Percentiles rank a stretch among this genome's conserved stretches.
These are phyloP conservation scores for Alentia gelatinosa DNA, from an alignment of 2,888 invertebrate genomes.

Conservation along the genomic window DNA sequence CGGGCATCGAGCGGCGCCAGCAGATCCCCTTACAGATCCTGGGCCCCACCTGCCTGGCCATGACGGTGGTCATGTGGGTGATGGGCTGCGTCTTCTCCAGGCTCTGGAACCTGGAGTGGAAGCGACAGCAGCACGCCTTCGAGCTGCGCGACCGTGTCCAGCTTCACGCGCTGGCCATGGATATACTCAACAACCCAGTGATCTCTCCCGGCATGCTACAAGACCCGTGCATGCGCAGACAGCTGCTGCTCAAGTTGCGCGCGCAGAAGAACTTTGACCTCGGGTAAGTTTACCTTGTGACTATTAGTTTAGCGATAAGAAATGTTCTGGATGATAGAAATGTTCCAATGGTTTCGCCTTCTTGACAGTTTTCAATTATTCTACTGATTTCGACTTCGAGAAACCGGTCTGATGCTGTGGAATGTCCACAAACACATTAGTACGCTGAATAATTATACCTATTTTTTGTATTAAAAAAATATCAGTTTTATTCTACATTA, in stretches of 20 bases:
- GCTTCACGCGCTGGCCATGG: constrained; percentile 68
- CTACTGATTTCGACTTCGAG: no score
- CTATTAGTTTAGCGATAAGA: no score
- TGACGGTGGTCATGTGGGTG: constrained; percentile 67
- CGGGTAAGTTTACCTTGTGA: constrained; percentile 61
- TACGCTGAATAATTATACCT: no score
- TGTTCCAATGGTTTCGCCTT: no score
- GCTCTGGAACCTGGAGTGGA: constrained; percentile 65
- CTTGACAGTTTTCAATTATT: no score
- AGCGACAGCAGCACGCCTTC: constrained; percentile 65
- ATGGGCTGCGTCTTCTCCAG: constrained; percentile 65
- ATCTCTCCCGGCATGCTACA: constrained; percentile 64
- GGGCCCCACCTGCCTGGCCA: constrained; percentile 65
- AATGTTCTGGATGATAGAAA: no score
- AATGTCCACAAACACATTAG: no score
- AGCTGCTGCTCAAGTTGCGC: constrained; percentile 65
- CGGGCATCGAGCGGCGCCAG: constrained; percentile 57
- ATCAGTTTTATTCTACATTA: no score
- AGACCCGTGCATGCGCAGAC: constrained; percentile 64
- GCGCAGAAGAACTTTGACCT: constrained; percentile 65
- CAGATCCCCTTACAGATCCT: constrained; percentile 65
- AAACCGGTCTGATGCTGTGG: no score
- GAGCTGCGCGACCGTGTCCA: constrained; percentile 67
- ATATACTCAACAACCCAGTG: constrained; percentile 66
- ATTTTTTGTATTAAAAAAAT: no score